A percentile compares a stretch with the other conserved stretches of the same genome.
phyloP scores from a whole-genome alignment of 2,888 invertebrate species.

The Cheilosia impressa region DNA sequence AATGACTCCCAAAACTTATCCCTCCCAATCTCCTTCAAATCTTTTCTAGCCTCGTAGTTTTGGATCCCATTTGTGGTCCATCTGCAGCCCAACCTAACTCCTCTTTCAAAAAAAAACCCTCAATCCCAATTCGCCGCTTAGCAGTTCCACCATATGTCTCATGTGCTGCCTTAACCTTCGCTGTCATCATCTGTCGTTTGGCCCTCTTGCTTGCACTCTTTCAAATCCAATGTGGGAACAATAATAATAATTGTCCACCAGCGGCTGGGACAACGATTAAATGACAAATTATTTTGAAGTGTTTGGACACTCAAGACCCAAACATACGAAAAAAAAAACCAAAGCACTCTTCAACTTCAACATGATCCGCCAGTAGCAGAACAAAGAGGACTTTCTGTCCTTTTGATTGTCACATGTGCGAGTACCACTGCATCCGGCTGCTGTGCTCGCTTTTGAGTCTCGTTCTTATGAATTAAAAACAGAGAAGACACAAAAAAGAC shows the following conservation, averaged over 20 bases:
- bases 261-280: conserved; percentile 76
- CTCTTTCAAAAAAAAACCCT: too few species aligned
- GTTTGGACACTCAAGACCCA: conserved; percentile 81
- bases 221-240: conserved; percentile 23
- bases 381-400: conserved; percentile 31
- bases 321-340: conserved; percentile 5
- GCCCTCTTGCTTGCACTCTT: neutral
- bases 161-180: too few species aligned
- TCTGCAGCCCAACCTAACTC: too few species aligned
- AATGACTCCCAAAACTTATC: too few species aligned
- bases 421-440: conserved; percentile 37
- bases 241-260: conserved; percentile 27
- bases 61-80: too few species aligned
- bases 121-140: too few species aligned
- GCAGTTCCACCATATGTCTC: too few species aligned
- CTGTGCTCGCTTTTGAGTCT: conserved; percentile 4
- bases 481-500: neutral
- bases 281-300: conserved; percentile 83
- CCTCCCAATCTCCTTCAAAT: too few species aligned
- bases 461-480: neutral
- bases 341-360: neutral
- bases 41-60: too few species aligned
- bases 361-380: neutral
- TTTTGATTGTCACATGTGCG: conserved; percentile 52
- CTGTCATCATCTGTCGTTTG: neutral